Evolutionary conservation across 2,113 vertebrate genomes (phyloP), one percentile per base, ranked within the genome.

Genomic region (Lasiurus borealis): DNA sequence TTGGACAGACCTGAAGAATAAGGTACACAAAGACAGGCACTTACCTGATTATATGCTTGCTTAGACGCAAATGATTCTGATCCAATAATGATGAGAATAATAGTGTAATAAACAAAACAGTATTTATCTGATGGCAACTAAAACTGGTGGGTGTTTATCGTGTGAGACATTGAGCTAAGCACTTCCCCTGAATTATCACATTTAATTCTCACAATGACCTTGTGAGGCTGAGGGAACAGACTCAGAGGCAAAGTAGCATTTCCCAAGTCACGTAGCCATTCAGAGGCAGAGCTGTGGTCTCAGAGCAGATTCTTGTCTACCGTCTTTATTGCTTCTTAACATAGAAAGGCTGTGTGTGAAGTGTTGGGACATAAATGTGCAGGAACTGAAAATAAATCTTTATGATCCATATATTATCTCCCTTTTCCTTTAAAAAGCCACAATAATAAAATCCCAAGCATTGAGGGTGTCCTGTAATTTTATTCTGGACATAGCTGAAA

Each of bases 31-130:
- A 31, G 48, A 69, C 16, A 31, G 29, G 5, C 3, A 2, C 10
- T 40, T 0, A 5, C 3, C 19, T 2, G 19, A 29, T 12, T 1
- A 15, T 13, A 8, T 10, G 15, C 34, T 72, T 7, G 11, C 25
- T 12, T 5, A 8, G 14, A 15, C 2, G 25, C 66, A 52, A n/a
- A 25, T 14, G 69, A 44, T 81, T 8, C 48, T 40, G n/a, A 69
- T n/a, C 11, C 6, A 11, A 13, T 27, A 62, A 27, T 2, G 44
- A 10, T 27, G 31, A 68, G 31, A 13, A 36, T 50, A 27, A 34
- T 4, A 15, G 50, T 12, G 52, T 5, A 34, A 36, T 12, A n/a
- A 78, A 34, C 21, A 19, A 40, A 54, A 25, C 31, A 3, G 8
- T 6, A 21, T 23, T 23, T n/a, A 50, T 8, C 23, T 29, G 34